A percentile compares a stretch with the other conserved stretches of the same genome.
Conservation (phyloP, 2,113 vertebrate genomes). For the Pleuronectes platessa region DNA sequence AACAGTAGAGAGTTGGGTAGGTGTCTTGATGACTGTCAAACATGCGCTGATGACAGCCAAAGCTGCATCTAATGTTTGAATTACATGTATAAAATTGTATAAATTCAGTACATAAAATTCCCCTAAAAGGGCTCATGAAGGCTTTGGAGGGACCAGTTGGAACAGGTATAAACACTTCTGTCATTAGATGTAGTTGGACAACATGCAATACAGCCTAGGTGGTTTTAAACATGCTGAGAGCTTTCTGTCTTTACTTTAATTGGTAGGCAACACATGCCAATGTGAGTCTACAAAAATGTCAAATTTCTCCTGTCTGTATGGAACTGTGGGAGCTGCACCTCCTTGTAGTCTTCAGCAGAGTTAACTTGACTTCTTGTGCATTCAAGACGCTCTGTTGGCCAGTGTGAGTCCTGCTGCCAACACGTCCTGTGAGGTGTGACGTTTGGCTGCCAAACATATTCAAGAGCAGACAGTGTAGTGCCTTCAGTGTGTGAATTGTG, state of each 20-base stretch:
- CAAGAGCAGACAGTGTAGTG: slow-evolving; percentile 13
- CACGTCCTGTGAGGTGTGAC: slow-evolving; percentile 16
- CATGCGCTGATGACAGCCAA: too few species aligned
- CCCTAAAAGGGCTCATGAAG: neutral
- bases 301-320: neutral
- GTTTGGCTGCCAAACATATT: slow-evolving; percentile 12
- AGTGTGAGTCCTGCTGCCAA: neutral
- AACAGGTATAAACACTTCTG: neutral
- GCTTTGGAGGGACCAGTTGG: neutral
- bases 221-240: slow-evolving; percentile 22
- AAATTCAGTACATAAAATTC: slow-evolving; percentile 18
- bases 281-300: neutral
- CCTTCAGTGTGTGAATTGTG: slow-evolving; percentile 4
- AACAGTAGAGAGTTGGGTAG: neutral
- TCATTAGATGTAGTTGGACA: neutral
- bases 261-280: neutral
- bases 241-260: neutral
- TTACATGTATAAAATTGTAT: slow-evolving; percentile 4
- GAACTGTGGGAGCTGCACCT: slow-evolving; percentile 20
- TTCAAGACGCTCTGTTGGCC: neutral
- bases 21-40: neutral
- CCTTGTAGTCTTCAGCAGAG: neutral
- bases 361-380: neutral
- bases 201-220: neutral
- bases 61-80: neutral